Percentiles rank a stretch among this genome's conserved stretches.
phyloP scores from a whole-genome alignment of 2,797 vertebrate species.

The Netta rufina region DNA sequence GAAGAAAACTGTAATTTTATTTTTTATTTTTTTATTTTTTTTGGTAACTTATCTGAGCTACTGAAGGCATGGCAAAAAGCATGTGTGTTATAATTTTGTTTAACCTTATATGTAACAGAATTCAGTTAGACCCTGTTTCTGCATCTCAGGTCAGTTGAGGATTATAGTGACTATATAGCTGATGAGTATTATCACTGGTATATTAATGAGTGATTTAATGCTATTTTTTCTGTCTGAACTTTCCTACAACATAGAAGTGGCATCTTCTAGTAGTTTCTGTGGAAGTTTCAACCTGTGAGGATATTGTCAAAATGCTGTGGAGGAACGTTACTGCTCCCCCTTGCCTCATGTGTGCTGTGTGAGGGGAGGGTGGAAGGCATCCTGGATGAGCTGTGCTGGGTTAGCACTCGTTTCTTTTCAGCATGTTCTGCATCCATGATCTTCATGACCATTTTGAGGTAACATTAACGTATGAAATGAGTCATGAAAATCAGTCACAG shows the following conservation, averaged over 20 bases:
- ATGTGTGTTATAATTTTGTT: background rate
- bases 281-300: background rate
- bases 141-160: background rate
- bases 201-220: background rate
- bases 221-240: background rate
- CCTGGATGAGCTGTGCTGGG: background rate
- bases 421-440: background rate
- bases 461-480: background rate
- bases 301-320: background rate
- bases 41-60: background rate
- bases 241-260: background rate
- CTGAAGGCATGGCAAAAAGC: background rate
- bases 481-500: background rate
- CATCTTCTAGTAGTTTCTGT: background rate
- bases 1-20: background rate
- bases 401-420: background rate
- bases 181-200: background rate
- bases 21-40: background rate
- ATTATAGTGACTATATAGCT: background rate
- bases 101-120: background rate
- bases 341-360: accelerated
- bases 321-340: background rate
- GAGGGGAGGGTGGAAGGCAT: background rate
- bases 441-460: background rate
- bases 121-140: background rate